Base-by-base conservation (phyloP, 2,888 invertebrate genomes). In the Luperina testacea region DNA sequence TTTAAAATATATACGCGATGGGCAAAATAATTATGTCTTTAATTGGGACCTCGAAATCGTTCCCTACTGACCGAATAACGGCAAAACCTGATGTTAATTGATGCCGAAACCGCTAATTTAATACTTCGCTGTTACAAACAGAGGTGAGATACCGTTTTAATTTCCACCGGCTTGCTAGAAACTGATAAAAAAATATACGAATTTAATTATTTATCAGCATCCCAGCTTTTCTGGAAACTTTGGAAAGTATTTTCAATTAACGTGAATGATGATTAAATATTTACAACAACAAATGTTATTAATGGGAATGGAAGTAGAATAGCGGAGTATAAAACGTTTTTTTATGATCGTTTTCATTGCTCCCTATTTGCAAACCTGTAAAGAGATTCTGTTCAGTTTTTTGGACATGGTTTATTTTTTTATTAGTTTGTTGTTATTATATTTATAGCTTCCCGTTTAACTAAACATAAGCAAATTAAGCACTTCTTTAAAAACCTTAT, bases 21-120 rank as follows among this genome's bases (percentile, higher is more conserved):
- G 42, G 59, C 64, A 64, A 73, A 86, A 53, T 1, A n/a, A n/a
- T n/a, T n/a, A 77, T 72, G 27, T 32, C 59, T 83, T 68, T 65
- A 75, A 78, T 72, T 69, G 32, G 27, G 68, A 72, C 68, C 73
- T 75, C 73, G 38, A 86, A 86, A 80, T 69, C 73, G 27, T 74
- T 82, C 72, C 76, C 73, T 75, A 81, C 76, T 81, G 67, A 78
- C 84, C 76, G 74, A 87, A 81, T 87, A 84, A 78, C 87, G 74
- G 85, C 27, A 74, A 59, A 71, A 75, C 76, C 42, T 73, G 73
- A 74, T 79, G 80, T 73, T 79, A 87, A 78, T 87, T 77, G 85
- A 75, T 87, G 42, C 70, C 68, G 32, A 76, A 78, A 87, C 78
- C 65, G 75, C 74, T 80, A 77, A 80, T 83, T 84, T 78, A 75